Evolutionary conservation across 2,888 invertebrate species (phyloP), one percentile per base, ranked within the genome.

Genomic region (Antheraea yamamai): DNA sequence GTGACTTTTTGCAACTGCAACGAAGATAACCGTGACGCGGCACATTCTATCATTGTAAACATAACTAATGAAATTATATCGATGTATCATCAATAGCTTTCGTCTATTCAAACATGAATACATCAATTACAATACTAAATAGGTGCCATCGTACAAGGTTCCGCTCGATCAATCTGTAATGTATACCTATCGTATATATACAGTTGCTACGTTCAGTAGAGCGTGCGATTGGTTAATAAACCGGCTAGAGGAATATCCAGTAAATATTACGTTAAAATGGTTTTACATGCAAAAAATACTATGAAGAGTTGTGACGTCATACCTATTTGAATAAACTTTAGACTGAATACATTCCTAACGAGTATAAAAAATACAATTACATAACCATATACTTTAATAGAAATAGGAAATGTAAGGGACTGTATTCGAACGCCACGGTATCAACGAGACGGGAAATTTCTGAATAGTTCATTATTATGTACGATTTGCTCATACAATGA

Each of bases 1-100:
- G 80, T 83, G 78, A 82, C 85, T 92, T 94, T 94, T 93, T 94
- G 91, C 93, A 92, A 90, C 90, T 93, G 92, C 92, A 92, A 85
- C 89, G 84, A 85, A 87, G 85, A 84, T 83, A 84, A 83, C 23
- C 79, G 82, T 93, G 92, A 93, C 83, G 89, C 88, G 82, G 89
- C 94, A 85, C 82, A 85, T 88, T 88, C 83, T 85, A 79, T 77
- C 84, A 90, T 91, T 91, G 89, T 90, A 88, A 89, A 91, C 90
- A 91, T 89, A 90, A 86, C 81, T 87, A 89, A 89, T 89, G 84
- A 90, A 91, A 90, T 92, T 91, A 91, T 87, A 87, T 82, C 85
- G 86, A 89, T 84, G 88, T 88, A 87, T 87, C 88, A 85, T 82
- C 82, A 80, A 83, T 86, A 87, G 86, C 87, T 87, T 81, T 81